Evolutionary conservation across 1,140 invertebrate genomes (phyloP).

Genomic region (Calliphora vicina): DNA sequence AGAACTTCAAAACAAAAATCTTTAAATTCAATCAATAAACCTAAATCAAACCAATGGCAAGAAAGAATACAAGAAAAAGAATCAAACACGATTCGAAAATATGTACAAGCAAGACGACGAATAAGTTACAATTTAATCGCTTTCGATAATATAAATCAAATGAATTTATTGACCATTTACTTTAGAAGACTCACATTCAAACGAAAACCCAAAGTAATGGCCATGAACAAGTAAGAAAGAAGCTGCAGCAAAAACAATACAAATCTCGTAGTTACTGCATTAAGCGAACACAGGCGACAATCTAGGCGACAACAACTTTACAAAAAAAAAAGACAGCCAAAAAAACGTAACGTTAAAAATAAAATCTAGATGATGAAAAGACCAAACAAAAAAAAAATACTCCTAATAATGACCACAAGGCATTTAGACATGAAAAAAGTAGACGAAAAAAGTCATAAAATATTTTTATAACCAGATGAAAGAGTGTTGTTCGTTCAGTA

Average conservation of each 20-base stretch:
- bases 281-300: neutral
- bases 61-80: neutral
- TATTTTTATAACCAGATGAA: neutral
- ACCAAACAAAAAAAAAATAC: neutral
- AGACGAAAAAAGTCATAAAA: neutral
- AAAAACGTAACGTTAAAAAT: neutral
- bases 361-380: neutral
- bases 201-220: neutral
- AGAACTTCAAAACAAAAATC: neutral
- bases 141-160: slow-evolving; percentile 15
- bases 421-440: slow-evolving; percentile 2
- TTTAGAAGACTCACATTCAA: too few species aligned
- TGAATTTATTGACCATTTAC: slow-evolving; percentile 27
- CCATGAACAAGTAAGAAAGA: neutral
- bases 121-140: slow-evolving; percentile 24
- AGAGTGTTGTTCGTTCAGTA: neutral
- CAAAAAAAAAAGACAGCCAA: slow-evolving; percentile 12
- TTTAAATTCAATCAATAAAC: neutral
- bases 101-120: neutral
- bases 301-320: slow-evolving; percentile 12
- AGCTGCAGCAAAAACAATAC: slow-evolving; percentile 5
- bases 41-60: neutral
- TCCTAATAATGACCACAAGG: neutral
- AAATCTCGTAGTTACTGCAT: neutral
- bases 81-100: neutral